These are phyloP conservation scores for Laticauda laticaudata DNA, from an alignment of 2,113 vertebrate species.

Conservation along the genomic window DNA sequence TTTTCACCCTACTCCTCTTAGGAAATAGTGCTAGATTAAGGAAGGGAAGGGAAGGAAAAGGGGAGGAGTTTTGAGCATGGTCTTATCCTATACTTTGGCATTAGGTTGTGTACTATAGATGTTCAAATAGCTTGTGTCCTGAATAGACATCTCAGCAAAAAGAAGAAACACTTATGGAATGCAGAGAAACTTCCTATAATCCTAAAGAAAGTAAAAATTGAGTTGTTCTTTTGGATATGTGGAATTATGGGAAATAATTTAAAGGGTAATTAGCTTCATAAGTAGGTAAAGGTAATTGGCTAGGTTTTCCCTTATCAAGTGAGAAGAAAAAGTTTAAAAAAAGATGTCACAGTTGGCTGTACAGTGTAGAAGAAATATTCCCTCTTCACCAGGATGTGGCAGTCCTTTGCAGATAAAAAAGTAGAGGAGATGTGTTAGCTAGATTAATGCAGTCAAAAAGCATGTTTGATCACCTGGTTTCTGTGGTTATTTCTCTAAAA, in stretches of 20 bases:
- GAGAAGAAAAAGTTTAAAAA: conserved; percentile 11
- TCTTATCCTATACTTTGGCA: neutral
- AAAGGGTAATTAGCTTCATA: conserved; percentile 33
- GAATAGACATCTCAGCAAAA: neutral
- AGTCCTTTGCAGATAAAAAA: conserved; percentile 18
- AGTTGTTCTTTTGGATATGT: conserved; percentile 7
- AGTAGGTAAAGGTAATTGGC: neutral
- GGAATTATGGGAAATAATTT: conserved; percentile 25
- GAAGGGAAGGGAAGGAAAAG: conserved; percentile 34
- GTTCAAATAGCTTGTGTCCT: neutral
- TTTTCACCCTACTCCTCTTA: conserved; percentile 37
- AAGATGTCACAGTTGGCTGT: neutral
- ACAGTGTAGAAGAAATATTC: conserved; percentile 19
- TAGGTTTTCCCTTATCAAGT: neutral
- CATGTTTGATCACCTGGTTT: conserved; percentile 45
- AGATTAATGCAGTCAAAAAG: conserved; percentile 20
- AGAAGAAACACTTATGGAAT: neutral
- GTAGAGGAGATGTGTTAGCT: neutral
- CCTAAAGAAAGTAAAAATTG: neutral
- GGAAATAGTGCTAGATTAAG: conserved; percentile 28
- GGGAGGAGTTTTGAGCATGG: neutral
- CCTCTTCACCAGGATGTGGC: conserved; percentile 23
- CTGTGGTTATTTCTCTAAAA: conserved; percentile 31
- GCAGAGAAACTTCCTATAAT: conserved; percentile 1
- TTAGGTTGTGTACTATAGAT: conserved; percentile 1